These are phyloP conservation scores for Oasisia sp. DNA, from an alignment of 2,888 invertebrate genomes.

Conservation along the genomic window DNA sequence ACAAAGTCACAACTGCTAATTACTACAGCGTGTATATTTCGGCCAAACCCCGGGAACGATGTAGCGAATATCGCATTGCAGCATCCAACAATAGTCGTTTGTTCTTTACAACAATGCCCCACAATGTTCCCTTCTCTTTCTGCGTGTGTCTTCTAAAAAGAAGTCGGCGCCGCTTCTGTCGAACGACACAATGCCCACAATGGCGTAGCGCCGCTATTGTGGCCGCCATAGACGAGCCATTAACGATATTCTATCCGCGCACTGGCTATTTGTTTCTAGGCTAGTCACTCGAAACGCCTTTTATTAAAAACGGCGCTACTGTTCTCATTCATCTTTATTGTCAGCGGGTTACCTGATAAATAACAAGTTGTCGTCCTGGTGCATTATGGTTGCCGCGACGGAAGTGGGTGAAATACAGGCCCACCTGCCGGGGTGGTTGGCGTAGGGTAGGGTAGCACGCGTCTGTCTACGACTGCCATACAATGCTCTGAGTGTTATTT, in stretches of 20 bases:
- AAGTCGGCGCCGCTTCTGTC: neutral
- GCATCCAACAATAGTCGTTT: neutral
- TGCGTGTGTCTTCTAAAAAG: conserved; percentile 3
- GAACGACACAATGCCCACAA: neutral
- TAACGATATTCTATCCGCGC: neutral
- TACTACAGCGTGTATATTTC: neutral
- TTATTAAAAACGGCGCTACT: conserved; percentile 17
- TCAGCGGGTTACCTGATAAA: conserved; percentile 13
- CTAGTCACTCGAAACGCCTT: conserved; percentile 13
- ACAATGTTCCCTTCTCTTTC: neutral
- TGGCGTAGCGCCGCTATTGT: neutral
- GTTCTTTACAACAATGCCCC: neutral
- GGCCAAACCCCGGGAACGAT: neutral
- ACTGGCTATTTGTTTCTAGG: neutral
- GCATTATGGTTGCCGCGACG: neutral
- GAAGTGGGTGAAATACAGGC: neutral
- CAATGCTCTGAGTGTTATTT: neutral
- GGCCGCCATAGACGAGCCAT: neutral
- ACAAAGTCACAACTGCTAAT: neutral
- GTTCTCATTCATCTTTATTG: conserved; percentile 3
- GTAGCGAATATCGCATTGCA: neutral
- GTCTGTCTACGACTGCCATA: neutral
- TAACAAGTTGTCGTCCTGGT: neutral
- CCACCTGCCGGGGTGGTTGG: neutral
- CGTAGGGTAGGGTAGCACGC: too few species aligned